These are phyloP conservation scores for Smithornis capensis DNA, from an alignment of 2,113 vertebrate genomes.

Conservation along the genomic window DNA sequence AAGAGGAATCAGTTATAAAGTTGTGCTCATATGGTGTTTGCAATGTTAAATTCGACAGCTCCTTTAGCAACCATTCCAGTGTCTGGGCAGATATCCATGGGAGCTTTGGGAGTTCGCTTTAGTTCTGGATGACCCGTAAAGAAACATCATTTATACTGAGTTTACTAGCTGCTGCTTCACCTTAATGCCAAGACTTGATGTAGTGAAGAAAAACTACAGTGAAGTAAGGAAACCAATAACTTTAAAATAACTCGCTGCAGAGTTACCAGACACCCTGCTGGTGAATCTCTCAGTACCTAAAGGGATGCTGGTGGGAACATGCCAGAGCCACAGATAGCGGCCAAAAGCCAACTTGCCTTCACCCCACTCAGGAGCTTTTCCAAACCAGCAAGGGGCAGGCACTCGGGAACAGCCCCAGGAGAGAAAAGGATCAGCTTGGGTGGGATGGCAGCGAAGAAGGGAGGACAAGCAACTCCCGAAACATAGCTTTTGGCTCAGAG, in stretches of 20 bases:
- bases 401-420: neutral
- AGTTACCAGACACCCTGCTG: neutral
- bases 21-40: neutral
- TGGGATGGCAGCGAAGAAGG: neutral
- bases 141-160: neutral
- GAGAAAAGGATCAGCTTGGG: neutral
- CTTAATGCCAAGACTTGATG: neutral
- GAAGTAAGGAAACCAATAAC: neutral
- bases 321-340: neutral
- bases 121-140: neutral
- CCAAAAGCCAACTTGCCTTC: neutral
- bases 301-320: neutral
- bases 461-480: neutral
- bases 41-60: neutral
- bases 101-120: neutral
- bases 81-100: neutral
- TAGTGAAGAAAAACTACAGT: neutral
- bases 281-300: neutral
- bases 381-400: neutral
- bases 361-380: accelerated
- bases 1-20: neutral
- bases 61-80: neutral
- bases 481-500: neutral
- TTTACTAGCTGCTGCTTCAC: neutral
- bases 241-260: neutral